These are phyloP conservation scores for Hyperoplus immaculatus DNA, from an alignment of 2,797 vertebrate genomes.

Conservation along the genomic window DNA sequence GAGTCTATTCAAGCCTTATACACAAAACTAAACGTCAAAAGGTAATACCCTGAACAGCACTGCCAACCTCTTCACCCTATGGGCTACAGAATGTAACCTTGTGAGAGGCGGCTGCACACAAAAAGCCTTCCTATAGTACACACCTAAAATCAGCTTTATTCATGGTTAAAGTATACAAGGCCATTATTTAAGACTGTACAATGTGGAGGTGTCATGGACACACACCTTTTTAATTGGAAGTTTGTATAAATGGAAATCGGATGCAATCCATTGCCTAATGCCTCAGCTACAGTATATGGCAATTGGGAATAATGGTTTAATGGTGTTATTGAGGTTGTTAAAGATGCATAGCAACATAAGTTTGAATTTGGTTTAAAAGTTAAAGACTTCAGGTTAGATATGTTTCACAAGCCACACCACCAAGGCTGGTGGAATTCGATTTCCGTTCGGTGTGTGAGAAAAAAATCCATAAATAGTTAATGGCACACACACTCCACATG, in stretches of 20 bases:
- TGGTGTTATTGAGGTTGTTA: background rate
- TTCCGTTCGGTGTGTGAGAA: too few species aligned
- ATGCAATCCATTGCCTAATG: background rate
- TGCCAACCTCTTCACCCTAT: background rate
- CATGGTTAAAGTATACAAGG: too few species aligned
- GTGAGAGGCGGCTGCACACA: too few species aligned
- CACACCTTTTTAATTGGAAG: background rate
- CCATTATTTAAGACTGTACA: too few species aligned
- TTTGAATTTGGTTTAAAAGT: background rate
- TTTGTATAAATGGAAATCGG: constrained; percentile 2
- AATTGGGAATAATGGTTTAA: background rate
- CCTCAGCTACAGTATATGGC: background rate
- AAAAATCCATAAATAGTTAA: too few species aligned
- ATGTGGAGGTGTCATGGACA: constrained; percentile 1
- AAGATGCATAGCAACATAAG: background rate
- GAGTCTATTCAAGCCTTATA: background rate
- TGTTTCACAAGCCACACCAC: too few species aligned
- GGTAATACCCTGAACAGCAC: background rate
- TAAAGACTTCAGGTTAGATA: background rate
- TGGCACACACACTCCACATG: too few species aligned
- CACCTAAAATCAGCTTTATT: too few species aligned
- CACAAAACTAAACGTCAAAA: background rate
- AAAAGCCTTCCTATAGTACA: too few species aligned
- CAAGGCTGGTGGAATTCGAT: too few species aligned
- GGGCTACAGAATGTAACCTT: too few species aligned